Conservation (phyloP, 2,113 vertebrate species). For the Acinonyx jubatus region DNA sequence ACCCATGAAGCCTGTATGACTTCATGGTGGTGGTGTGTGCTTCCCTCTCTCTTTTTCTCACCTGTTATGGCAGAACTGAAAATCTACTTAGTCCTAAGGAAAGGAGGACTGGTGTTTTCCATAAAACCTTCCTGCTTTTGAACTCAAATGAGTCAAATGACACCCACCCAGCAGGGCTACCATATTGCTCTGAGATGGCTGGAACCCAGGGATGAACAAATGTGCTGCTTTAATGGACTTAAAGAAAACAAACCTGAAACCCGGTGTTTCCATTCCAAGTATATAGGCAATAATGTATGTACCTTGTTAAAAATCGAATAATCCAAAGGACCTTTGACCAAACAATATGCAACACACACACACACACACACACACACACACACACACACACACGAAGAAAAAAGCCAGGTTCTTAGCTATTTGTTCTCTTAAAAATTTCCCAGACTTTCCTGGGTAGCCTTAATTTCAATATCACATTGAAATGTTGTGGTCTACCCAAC, state of each 20-base stretch:
- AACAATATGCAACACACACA: neutral
- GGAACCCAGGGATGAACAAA: conserved; percentile 63
- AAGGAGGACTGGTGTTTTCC: neutral
- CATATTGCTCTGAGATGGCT: conserved; percentile 54
- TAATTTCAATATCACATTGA: neutral
- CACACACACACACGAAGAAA: neutral
- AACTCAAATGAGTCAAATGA: neutral
- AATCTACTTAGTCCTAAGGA: neutral
- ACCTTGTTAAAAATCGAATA: conserved; percentile 47
- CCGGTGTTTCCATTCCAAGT: conserved; percentile 37
- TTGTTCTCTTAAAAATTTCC: neutral
- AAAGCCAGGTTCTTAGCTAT: neutral
- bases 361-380: neutral
- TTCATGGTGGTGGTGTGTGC: neutral
- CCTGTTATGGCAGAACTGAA: neutral
- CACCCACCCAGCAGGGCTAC: neutral
- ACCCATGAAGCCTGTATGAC: neutral
- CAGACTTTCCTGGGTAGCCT: neutral
- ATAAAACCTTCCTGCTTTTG: conserved; percentile 18
- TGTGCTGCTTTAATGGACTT: conserved; percentile 40
- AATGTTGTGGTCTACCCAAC: neutral
- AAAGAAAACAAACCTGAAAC: neutral
- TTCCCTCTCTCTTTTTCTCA: neutral
- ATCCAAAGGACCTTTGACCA: neutral
- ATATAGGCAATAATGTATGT: neutral